phyloP scores from a whole-genome alignment of 2,113 vertebrate species.

The Procavia capensis region DNA sequence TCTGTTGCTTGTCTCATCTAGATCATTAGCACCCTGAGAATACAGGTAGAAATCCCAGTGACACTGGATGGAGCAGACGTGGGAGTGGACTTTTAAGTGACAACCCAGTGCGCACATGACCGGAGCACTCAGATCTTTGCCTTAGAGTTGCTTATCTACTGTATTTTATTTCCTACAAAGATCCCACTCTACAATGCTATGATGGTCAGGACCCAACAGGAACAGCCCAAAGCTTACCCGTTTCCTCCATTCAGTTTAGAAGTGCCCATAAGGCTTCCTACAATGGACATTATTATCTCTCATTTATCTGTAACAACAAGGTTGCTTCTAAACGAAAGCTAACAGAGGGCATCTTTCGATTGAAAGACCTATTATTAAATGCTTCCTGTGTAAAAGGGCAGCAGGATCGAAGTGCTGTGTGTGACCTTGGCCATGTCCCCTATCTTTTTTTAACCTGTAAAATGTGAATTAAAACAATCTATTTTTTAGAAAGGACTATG shows the following conservation, averaged over 20 bases:
- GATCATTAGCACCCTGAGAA: background rate
- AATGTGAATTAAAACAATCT: background rate
- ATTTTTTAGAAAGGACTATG: background rate
- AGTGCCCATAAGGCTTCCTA: background rate
- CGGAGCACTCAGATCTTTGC: background rate
- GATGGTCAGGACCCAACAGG: background rate
- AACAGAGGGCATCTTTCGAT: background rate
- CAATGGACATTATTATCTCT: background rate
- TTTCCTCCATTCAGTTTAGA: background rate
- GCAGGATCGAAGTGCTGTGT: background rate
- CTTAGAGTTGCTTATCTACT: background rate
- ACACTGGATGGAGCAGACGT: background rate
- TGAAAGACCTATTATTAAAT: background rate
- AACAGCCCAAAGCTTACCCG: background rate
- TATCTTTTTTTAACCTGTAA: slow-evolving; percentile 30
- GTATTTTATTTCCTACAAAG: background rate
- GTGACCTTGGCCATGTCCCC: background rate
- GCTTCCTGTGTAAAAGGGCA: background rate
- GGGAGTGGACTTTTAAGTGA: background rate
- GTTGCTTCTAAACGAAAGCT: background rate
- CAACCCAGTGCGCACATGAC: background rate
- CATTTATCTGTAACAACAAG: background rate
- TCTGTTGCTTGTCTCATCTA: background rate
- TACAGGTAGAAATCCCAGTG: background rate
- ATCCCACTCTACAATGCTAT: background rate